Percentiles rank a stretch among this genome's conserved stretches.
Evolutionary conservation across 2,113 vertebrate genomes (phyloP).

Genomic region (Ellobius talpinus): DNA sequence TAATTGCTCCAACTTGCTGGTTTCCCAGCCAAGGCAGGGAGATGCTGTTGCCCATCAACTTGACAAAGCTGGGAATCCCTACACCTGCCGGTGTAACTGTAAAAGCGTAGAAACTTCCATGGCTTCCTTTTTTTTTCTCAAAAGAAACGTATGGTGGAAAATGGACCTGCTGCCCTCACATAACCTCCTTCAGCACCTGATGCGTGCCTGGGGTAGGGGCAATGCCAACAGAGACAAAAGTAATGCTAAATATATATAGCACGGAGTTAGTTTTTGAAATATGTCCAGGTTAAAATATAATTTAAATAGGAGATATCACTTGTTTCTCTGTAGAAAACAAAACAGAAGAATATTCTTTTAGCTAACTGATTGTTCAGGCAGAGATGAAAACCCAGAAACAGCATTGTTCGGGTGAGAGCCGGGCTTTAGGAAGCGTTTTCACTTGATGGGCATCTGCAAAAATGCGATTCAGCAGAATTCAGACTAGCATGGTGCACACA

Average conservation of each 20-base stretch:
- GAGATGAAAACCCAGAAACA: not conserved
- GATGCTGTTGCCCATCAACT: not conserved
- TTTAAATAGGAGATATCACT: not conserved
- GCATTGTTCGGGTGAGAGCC: not conserved
- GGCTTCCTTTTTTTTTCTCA: not conserved
- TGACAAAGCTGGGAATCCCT: not conserved
- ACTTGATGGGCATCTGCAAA: not conserved
- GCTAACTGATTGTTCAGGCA: not conserved
- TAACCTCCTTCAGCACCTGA: not conserved
- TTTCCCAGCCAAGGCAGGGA: not conserved
- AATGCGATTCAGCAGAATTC: not conserved
- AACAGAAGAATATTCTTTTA: not conserved
- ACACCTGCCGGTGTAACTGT: not conserved
- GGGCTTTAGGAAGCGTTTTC: not conserved
- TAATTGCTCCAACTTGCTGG: not conserved
- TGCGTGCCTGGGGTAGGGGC: not conserved
- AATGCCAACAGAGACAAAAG: not conserved
- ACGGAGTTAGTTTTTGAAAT: not conserved
- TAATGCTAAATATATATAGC: not conserved
- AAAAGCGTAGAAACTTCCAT: conserved; percentile 2
- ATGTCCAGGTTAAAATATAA: not conserved
- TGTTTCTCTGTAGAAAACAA: not conserved
- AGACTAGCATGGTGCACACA: not conserved
- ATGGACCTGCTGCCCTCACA: not conserved
- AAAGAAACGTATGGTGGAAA: not conserved